Conservation (phyloP, 2,888 invertebrate genomes). For the Tetragonula carbonaria region DNA sequence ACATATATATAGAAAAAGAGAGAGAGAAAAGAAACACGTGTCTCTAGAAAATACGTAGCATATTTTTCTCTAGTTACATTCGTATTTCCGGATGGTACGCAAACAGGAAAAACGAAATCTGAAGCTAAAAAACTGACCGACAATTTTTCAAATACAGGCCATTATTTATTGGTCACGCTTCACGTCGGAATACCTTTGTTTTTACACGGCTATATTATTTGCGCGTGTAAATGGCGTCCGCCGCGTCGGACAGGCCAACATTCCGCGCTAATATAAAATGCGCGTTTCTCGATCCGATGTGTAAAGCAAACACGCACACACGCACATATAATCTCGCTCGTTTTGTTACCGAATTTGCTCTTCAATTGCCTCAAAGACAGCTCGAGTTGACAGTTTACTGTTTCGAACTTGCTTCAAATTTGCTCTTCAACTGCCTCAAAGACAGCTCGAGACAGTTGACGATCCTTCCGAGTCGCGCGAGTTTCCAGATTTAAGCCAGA, state of each 20-base stretch:
- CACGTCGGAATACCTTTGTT: background rate
- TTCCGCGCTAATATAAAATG: conserved; percentile 5
- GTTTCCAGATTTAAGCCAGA: background rate
- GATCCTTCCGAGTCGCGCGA: background rate
- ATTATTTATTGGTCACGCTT: conserved; percentile 16
- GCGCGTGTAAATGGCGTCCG: conserved; percentile 14
- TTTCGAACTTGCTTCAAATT: background rate
- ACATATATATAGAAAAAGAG: no score
- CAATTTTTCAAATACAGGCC: conserved; percentile 4
- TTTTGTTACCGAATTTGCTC: background rate
- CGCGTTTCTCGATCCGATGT: background rate
- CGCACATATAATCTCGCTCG: no score
- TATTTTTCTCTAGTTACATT: background rate
- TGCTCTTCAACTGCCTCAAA: background rate
- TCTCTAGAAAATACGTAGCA: background rate
- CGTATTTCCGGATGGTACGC: background rate
- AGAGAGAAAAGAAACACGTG: no score
- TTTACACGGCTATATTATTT: conserved; percentile 14
- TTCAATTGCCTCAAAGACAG: no score
- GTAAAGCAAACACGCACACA: no score
- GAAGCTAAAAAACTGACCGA: background rate
- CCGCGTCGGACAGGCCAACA: background rate
- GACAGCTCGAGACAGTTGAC: no score
- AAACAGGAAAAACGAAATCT: conserved; percentile 1
- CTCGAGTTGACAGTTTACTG: no score